These are phyloP conservation scores for Morelia viridis DNA, from an alignment of 2,797 vertebrate genomes.

Conservation along the genomic window DNA sequence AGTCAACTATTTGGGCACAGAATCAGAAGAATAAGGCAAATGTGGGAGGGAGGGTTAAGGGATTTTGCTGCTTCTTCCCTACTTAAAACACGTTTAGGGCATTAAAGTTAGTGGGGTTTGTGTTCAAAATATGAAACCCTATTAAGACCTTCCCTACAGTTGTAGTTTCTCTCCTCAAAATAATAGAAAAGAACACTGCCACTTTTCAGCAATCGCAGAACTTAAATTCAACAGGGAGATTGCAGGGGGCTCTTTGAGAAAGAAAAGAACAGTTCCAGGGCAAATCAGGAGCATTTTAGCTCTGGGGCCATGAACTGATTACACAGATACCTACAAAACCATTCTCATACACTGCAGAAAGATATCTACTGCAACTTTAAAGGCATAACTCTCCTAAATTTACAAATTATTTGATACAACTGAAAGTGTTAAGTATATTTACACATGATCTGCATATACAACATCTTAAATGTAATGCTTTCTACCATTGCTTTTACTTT, in stretches of 20 bases:
- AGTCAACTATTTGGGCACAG: background rate
- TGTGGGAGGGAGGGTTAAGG: background rate
- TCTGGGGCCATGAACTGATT: background rate
- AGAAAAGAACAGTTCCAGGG: background rate
- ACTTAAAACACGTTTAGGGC: background rate
- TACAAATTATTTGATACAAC: background rate
- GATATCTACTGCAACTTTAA: too few relatives aligned
- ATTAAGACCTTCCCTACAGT: background rate
- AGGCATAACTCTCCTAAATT: background rate
- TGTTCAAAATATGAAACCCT: background rate
- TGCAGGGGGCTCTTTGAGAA: background rate
- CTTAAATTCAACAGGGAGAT: background rate
- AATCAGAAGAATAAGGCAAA: background rate
- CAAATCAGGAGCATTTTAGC: background rate
- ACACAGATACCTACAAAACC: background rate
- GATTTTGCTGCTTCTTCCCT: background rate
- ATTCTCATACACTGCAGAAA: background rate
- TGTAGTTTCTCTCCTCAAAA: background rate
- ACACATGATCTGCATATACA: background rate
- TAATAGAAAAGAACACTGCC: background rate
- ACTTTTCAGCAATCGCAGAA: background rate
- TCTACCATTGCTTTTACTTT: background rate
- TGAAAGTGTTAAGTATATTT: background rate
- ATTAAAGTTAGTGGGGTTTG: background rate
- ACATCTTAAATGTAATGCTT: background rate